Base-by-base conservation (phyloP, 1,140 invertebrate genomes). In the Pseudomyrmex cubaensis region DNA sequence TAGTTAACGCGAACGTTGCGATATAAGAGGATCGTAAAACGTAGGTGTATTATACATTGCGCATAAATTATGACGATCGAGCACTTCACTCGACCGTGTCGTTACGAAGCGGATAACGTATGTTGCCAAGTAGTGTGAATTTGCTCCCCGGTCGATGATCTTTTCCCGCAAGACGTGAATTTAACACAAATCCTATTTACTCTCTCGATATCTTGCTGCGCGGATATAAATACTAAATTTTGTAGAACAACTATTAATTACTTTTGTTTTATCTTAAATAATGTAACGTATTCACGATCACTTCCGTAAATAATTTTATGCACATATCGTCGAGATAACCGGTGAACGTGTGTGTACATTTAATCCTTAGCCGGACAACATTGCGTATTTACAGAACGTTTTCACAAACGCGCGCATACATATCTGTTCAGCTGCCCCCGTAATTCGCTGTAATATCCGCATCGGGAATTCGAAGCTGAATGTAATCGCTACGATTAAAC, bases 401-500 rank as follows among this genome's bases (percentile, higher is more conserved):
- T 80, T 80, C 66, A 48, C 52, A 50, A 70, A 35, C 35, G 35
- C 35, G 35, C 35, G n/a, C 54, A 20, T 72, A 12, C 50, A 61
- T 25, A 70, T 59, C 66, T 59, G 66, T 80, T 80, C 56, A 57
- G 56, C 44, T 78, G 35, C 54, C 50, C 59, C 52, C 66, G 76
- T 80, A 80, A 80, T 80, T 70, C 54, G 46, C 66, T 70, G 76
- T 72, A 80, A 80, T 80, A 80, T 80, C 76, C 46, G 76, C 66
- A 50, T 20, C n/a, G 12, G 52, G 64, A 22, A 59, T 70, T 25
- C 76, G 72, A 72, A 80, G 22, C 76, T 35, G 66, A 80, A 80
- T 72, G 76, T 80, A 80, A 80, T 80, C 76, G 76, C 76, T 80
- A 50, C 76, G 76, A 80, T 80, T 80, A 80, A 80, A 80, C 76